Base-by-base conservation (phyloP, 2,797 vertebrate genomes). In the Myotis myotis region DNA sequence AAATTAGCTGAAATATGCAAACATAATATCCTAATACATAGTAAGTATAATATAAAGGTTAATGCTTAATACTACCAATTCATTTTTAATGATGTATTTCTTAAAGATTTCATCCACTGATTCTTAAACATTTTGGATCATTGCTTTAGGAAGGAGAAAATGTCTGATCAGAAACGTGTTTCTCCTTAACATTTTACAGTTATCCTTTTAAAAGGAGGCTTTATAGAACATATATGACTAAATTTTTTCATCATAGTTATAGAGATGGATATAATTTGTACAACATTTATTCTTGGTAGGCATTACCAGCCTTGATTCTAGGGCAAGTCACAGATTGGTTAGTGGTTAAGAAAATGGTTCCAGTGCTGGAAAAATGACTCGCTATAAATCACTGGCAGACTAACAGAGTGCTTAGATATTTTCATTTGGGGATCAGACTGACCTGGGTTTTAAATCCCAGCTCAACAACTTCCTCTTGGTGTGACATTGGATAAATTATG, bases 301-400 rank as follows among this genome's bases (percentile, higher is more conserved):
- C 17, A 11, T 16, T 3, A 10, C 15, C 33, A 28, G 9, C 53
- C 19, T 82, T 47, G 19, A 8, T 89, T 8, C 47, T 74, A 23
- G 74, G 74, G 0, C 20, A n/a, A 60, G 38, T 41, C 30, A 22
- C 2, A 22, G 64, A 53, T 36, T n/a, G 44, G 8, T 4, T 25
- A 79, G 30, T 47, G 70, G 38, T 44, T 53, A 47, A 19, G 13
- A 9, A 66, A 16, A 30, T 16, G 2, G 13, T 28, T 3, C 15
- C 17, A 20, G 2, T 8, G 2, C 8, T 15, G 36, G 7, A 10
- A 19, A 76, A 74, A 22, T 1, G 2, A 33, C 23, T 9, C 4
- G 11, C 11, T 6, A 1, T 3, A 0, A 8, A 15, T 22, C 16
- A 6, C 2, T 11, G 7, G 5, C 9, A 20, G 38, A 41, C 12